Conservation (phyloP, 2,797 vertebrate genomes). For the Sebastes kiyomatsui region DNA sequence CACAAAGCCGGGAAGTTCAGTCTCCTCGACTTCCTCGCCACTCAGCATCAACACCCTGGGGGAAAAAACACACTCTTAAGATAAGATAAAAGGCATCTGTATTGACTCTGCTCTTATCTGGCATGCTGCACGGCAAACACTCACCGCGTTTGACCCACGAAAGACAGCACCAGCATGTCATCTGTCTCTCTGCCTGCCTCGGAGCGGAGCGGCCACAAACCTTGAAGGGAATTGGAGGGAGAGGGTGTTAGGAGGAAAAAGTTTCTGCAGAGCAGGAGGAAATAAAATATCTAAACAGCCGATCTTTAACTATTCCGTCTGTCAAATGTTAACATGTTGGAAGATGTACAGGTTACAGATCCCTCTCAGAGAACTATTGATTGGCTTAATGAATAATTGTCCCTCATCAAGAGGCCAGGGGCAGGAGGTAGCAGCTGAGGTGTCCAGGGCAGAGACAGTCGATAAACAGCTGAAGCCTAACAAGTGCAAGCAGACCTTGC, state of each 20-base stretch:
- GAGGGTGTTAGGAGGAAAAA: neutral
- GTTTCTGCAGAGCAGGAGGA: neutral
- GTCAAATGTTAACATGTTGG: conserved; percentile 35
- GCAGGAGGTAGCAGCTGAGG: conserved; percentile 35
- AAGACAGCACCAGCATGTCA: conserved; percentile 96
- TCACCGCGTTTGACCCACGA: conserved; percentile 97
- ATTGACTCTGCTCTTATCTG: conserved; percentile 27
- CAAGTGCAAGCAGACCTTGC: conserved; percentile 56
- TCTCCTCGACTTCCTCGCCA: conserved; percentile 98
- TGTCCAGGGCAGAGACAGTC: conserved; percentile 57
- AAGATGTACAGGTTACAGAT: conserved; percentile 25
- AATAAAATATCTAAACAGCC: neutral
- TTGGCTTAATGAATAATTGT: conserved; percentile 68
- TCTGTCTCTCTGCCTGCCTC: conserved; percentile 92
- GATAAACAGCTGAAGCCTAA: conserved; percentile 69
- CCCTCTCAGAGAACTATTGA: conserved; percentile 54
- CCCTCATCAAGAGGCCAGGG: conserved; percentile 51
- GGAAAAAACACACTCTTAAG: conserved; percentile 13
- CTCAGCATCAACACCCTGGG: conserved; percentile 95
- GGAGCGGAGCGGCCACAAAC: conserved; percentile 95
- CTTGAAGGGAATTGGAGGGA: conserved; percentile 69
- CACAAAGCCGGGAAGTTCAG: conserved; percentile 95
- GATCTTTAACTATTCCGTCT: conserved; percentile 26
- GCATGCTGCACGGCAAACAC: conserved; percentile 11
- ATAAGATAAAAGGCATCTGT: conserved; percentile 29